Evolutionary conservation across 2,113 vertebrate genomes (phyloP), one percentile per base, ranked within the genome.

Genomic region (Hassar affinis): DNA sequence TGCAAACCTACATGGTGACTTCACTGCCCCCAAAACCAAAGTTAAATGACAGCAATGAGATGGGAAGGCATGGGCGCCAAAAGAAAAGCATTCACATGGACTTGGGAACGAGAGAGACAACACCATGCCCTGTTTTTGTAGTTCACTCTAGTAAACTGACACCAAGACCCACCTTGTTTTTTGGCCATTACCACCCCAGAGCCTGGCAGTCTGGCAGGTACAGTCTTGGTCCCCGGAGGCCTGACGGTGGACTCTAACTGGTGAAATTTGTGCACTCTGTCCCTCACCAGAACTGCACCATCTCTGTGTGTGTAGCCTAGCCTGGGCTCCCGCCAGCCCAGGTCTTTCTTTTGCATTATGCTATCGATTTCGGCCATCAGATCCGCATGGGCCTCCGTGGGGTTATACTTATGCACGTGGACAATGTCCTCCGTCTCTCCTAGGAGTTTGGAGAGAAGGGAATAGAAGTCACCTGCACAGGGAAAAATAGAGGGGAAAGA

Each of bases 201-300:
- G 66, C 85, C 91, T 88, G 91, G 87, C 59, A 88, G 92, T 68
- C 86, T 93, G 82, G 91, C 91, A 87, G 92, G 92, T 80, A 93
- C 86, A 81, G 79, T 92, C 90, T 88, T 94, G 94, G 89, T 95
- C 88, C 93, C 92, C 82, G 92, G 88, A 30, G 95, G 93, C 89
- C 94, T 95, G 92, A 94, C 25, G 69, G 94, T 95, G 77, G 95
- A 94, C 85, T 96, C 95, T 95, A 97, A 94, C 91, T 94, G 97
- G 93, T 97, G 96, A 92, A 98, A 97, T 91, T 94, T 97, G 94
- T 97, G 96, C 92, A 97, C 95, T 94, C 95, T 96, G 94, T 98
- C 95, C 95, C 96, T 95, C 93, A 94, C 90, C 91, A 98, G 94
- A 90, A 96, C 82, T 71, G 94, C 86, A 90, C 94, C 92, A 69